Percentiles rank a stretch among this genome's conserved stretches.
phyloP scores from a whole-genome alignment of 2,797 vertebrate species.

The Steatocranus sp. region DNA sequence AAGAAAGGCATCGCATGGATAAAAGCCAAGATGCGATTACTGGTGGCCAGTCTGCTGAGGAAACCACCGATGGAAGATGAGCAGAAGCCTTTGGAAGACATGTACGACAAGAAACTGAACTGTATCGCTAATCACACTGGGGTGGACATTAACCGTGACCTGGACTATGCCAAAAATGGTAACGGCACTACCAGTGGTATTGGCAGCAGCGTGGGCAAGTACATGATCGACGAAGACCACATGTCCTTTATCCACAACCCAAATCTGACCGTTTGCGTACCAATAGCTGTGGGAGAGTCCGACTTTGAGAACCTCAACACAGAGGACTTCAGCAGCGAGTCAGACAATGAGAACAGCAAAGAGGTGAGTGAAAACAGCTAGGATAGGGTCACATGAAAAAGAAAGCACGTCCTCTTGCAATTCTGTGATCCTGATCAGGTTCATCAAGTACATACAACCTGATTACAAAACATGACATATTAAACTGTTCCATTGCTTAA shows the following conservation, averaged over 20 bases:
- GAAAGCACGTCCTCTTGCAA: background rate
- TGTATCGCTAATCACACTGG: constrained; percentile 95
- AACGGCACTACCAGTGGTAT: constrained; percentile 97
- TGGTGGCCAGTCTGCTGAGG: constrained; percentile 82
- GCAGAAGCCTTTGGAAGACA: constrained; percentile 90
- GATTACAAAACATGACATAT: background rate
- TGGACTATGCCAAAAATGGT: constrained; percentile 93
- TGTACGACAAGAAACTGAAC: constrained; percentile 94
- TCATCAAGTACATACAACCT: background rate
- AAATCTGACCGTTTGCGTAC: constrained; percentile 93
- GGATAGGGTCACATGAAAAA: background rate
- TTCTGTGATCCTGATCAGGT: background rate
- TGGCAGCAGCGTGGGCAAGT: constrained; percentile 96
- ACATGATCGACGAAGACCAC: constrained; percentile 96
- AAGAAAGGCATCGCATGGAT: constrained; percentile 92
- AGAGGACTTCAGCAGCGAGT: constrained; percentile 96
- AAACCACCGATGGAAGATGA: constrained; percentile 87
- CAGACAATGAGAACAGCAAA: constrained; percentile 94
- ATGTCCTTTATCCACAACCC: constrained; percentile 99
- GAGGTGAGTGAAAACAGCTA: constrained; percentile 76
- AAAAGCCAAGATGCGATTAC: constrained; percentile 79
- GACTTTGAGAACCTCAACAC: constrained; percentile 99
- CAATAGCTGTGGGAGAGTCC: constrained; percentile 95
- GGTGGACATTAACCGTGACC: constrained; percentile 90
- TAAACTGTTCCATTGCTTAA: background rate